Evolutionary conservation across 2,888 invertebrate species (phyloP).

Genomic region (Agrochola lota): DNA sequence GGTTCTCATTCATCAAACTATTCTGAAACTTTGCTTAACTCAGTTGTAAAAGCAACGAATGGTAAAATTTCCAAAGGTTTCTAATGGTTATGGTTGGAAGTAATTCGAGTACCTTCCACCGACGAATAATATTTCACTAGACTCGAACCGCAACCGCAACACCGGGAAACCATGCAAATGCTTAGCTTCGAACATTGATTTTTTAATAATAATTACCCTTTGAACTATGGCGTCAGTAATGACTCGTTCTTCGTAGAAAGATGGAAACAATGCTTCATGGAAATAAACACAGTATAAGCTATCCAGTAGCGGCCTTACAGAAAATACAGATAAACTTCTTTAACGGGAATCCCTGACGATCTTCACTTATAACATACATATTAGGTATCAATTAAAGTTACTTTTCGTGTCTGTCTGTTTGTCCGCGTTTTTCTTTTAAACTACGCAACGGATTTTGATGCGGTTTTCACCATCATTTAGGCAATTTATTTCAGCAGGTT

Average conservation of each 20-base stretch:
- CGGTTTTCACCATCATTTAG: no score
- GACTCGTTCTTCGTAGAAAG: conserved; percentile 13
- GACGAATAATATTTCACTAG: conserved; percentile 76
- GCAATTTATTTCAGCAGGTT: no score
- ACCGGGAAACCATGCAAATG: conserved; percentile 75
- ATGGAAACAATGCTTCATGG: background rate
- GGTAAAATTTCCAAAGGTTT: conserved; percentile 69
- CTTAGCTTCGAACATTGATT: conserved; percentile 71
- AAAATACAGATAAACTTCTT: background rate
- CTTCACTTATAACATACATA: background rate
- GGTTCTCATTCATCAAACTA: background rate
- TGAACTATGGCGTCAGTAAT: conserved; percentile 45
- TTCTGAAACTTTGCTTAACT: background rate
- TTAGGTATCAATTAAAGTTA: no score
- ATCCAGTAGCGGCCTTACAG: background rate
- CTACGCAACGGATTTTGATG: no score
- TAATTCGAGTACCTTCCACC: conserved; percentile 72
- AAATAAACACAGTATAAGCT: background rate
- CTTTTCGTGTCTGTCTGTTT: no score
- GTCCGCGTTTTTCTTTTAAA: no score
- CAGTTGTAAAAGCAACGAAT: no score
- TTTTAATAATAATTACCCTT: conserved; percentile 61
- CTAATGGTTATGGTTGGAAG: conserved; percentile 64
- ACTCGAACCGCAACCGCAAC: conserved; percentile 75
- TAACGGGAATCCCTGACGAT: background rate